A percentile compares a stretch with the other conserved stretches of the same genome.
Evolutionary conservation across 2,888 invertebrate genomes (phyloP).

Genomic region (Folsomia manolachei): DNA sequence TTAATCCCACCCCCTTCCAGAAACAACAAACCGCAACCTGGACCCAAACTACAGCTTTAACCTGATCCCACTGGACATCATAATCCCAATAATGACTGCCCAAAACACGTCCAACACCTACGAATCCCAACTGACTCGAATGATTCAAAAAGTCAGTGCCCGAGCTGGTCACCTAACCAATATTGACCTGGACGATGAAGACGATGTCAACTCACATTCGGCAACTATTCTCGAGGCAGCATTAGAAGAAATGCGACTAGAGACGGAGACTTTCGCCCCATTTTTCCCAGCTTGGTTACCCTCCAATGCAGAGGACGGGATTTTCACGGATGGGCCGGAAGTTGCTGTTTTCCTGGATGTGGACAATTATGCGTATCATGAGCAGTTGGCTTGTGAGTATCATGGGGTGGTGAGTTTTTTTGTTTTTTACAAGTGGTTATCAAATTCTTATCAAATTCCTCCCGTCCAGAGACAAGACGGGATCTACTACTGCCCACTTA

Average conservation of each 20-base stretch:
- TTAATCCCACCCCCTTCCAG: not conserved
- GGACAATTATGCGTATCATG: slow-evolving; percentile 26
- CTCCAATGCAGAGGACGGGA: not conserved
- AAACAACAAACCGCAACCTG: not conserved
- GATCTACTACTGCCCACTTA: slow-evolving; percentile 24
- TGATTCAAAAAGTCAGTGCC: not conserved
- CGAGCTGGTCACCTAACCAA: not conserved
- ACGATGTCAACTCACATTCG: not conserved
- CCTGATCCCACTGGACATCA: not conserved
- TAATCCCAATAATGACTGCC: not conserved
- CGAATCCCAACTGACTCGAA: not conserved
- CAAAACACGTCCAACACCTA: too few relatives aligned
- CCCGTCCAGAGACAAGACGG: slow-evolving; percentile 12
- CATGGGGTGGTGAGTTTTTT: slow-evolving; percentile 20
- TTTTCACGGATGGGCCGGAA: not conserved
- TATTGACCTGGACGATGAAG: not conserved
- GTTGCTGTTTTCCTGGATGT: slow-evolving; percentile 8
- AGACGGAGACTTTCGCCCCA: not conserved
- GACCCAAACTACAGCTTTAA: not conserved
- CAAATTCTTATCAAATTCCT: not conserved
- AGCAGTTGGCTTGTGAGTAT: slow-evolving; percentile 27
- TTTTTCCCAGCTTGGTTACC: slow-evolving; percentile 9
- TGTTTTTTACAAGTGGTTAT: not conserved
- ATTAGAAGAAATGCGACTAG: not conserved
- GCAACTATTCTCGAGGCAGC: not conserved